Evolutionary conservation across 2,888 invertebrate genomes (phyloP), one percentile per base, ranked within the genome.

Genomic region (Oscheius sp.): DNA sequence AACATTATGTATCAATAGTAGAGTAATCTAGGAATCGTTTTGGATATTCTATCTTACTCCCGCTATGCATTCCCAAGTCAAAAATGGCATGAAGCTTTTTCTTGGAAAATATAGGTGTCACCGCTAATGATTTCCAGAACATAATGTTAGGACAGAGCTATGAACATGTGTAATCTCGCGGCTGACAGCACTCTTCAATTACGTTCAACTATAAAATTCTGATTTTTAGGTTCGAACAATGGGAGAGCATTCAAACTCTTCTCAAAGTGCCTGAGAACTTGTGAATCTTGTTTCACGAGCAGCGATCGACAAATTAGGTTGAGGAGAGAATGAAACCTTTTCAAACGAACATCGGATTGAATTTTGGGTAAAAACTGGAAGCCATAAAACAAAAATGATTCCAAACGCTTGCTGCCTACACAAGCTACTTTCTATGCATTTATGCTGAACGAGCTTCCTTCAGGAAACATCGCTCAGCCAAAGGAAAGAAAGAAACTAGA

Each of bases 101-200:
- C n/a, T n/a, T n/a, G n/a, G 6, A 42, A 42, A 42, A 42, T 20
- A 42, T 17, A 42, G 15, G 15, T 42, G 42, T 42, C 42, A 42
- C 42, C 42, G 15, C n/a, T 15, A 42, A 20, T 42, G n/a, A 42
- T 17, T 15, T 42, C n/a, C 15, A 17, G 50, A 27, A 23, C 27
- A 61, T n/a, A 45, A 29, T 61, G 61, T 61, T 61, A 27, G 45
- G 61, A 61, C 61, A 61, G 20, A n/a, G 45, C 55, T 42, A 45
- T 42, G 45, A 29, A 61, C 45, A 45, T 61, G 61, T 61, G 61
- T 61, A 61, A 61, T 61, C 45, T 61, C 23, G 29, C 61, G 42
- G 29, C 61, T 61, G 61, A 45, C 55, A 55, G 37, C 55, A 10
- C 17, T 20, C 23, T 29, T 42, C 61, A 61, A 45, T 57, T 57